Percentiles rank a stretch among this genome's conserved stretches.
Evolutionary conservation across 2,888 invertebrate genomes (phyloP).

Genomic region (Zaprionus bogoriensis): DNA sequence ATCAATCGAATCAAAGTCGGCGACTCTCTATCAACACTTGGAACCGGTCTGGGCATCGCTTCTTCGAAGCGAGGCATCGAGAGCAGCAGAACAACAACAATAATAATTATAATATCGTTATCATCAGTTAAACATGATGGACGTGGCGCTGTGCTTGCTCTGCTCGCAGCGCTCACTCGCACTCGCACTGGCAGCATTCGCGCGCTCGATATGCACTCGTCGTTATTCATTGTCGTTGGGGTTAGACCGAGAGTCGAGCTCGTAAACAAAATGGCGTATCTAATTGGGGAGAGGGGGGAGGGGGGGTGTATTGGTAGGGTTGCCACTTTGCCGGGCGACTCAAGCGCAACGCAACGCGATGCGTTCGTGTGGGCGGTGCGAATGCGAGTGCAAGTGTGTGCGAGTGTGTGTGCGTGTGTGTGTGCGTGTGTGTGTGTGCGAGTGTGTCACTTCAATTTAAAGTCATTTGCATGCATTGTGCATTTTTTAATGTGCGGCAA

Average conservation of each 20-base stretch:
- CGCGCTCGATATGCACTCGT: conserved; percentile 40
- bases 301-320: too few relatives aligned
- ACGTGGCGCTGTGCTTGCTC: conserved; percentile 8
- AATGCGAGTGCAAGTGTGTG: background rate
- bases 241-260: conserved; percentile 39
- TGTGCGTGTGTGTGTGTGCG: conserved; percentile 19
- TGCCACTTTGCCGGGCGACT: conserved; percentile 61
- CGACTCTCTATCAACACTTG: too few relatives aligned
- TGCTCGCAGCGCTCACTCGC: background rate
- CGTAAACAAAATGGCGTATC: conserved; percentile 71
- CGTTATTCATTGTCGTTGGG: conserved; percentile 39
- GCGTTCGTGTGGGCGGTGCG: conserved; percentile 15
- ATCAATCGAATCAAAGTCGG: too few relatives aligned
- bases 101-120: conserved; percentile 36
- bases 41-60: too few relatives aligned
- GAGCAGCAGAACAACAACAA: conserved; percentile 10
- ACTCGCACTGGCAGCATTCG: background rate
- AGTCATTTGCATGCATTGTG: conserved; percentile 77
- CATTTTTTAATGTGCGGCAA: conserved; percentile 74
- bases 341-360: conserved; percentile 56
- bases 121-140: conserved; percentile 27
- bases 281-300: conserved; percentile 64
- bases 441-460: conserved; percentile 72
- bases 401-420: background rate
- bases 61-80: too few relatives aligned